Percentiles rank a stretch among this genome's conserved stretches.
phyloP scores from a whole-genome alignment of 2,888 invertebrate genomes.

The Aradus depressus region DNA sequence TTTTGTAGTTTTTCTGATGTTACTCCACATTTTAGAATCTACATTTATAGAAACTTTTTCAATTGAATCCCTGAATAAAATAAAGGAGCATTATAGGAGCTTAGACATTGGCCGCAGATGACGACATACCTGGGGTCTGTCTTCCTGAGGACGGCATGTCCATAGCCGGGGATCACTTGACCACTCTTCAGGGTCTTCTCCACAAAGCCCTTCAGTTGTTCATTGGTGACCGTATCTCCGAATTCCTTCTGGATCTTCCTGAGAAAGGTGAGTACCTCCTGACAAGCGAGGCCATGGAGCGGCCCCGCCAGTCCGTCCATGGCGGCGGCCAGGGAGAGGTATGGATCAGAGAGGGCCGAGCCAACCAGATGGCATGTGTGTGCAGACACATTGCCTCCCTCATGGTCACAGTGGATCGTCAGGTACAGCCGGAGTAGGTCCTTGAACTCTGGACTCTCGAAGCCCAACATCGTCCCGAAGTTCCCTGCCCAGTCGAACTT shows the following conservation, averaged over 20 bases:
- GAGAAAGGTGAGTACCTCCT: conserved; percentile 80
- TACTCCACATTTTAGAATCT: no score
- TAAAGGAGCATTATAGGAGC: no score
- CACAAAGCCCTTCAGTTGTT: conserved; percentile 87
- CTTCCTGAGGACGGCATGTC: conserved; percentile 88
- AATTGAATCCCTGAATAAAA: no score
- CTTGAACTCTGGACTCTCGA: conserved; percentile 61
- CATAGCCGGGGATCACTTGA: conserved; percentile 90
- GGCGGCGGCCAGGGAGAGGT: conserved; percentile 80
- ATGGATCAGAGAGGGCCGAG: conserved; percentile 89
- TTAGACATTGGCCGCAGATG: no score
- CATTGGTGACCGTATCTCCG: conserved; percentile 73
- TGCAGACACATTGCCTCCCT: conserved; percentile 91
- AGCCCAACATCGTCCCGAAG: conserved; percentile 84
- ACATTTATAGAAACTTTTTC: no score
- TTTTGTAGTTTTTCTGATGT: no score
- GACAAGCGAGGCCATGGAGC: conserved; percentile 88
- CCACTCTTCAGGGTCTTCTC: conserved; percentile 93
- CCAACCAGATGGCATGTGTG: conserved; percentile 89
- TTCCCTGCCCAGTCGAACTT: conserved; percentile 88
- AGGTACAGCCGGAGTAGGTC: conserved; percentile 88
- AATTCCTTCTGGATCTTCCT: conserved; percentile 76
- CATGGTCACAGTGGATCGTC: conserved; percentile 84
- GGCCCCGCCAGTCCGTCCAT: conserved; percentile 91
- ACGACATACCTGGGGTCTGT: conserved; percentile 74